Base-by-base conservation (phyloP, 2,888 invertebrate species). In the Stomorhina lunata region DNA sequence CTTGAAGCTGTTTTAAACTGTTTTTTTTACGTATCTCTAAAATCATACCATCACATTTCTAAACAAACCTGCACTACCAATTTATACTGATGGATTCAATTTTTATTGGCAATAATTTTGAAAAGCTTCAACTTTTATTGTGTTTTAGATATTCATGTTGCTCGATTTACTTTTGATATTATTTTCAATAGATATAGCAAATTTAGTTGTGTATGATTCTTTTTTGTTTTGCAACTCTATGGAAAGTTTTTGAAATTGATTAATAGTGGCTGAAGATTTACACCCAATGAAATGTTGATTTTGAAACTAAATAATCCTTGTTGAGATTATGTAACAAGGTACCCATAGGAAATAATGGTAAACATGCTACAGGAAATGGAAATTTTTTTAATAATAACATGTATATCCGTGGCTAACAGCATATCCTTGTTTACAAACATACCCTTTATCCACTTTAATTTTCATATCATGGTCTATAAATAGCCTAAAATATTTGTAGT, bases 121-220 rank as follows among this genome's bases (percentile, higher is more conserved):
- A 22, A 45, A 32, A 32, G 22, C 4, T 32, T 17, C 15, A 37
- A 37, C 0, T 17, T 48, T 45, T 25, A 25, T 37, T 10, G 20
- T 40, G n/a, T 29, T n/a, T n/a, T n/a, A n/a, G 37, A 5, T 29
- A 27, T 5, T n/a, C n/a, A n/a, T 40, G 3, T 29, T 55, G 12
- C 27, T 57, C 29, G 32, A 37, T 53, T 72, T 61, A 27, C 37
- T 50, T 50, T 61, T 72, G 27, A 34, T 73, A 53, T 50, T 29
- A 73, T 40, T 73, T 73, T 63, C 61, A 40, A 53, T 59, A 72
- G 61, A 72, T 63, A n/a, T 27, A 57, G 45, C n/a, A 73, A 50
- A 63, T 63, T 61, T 69, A 45, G 45, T 25, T 53, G 53, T n/a
- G n/a, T n/a, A n/a, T n/a, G n/a, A n/a, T n/a, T n/a, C n/a, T 9